Base-by-base conservation (phyloP, 2,797 vertebrate species). In the Sebastes minor region DNA sequence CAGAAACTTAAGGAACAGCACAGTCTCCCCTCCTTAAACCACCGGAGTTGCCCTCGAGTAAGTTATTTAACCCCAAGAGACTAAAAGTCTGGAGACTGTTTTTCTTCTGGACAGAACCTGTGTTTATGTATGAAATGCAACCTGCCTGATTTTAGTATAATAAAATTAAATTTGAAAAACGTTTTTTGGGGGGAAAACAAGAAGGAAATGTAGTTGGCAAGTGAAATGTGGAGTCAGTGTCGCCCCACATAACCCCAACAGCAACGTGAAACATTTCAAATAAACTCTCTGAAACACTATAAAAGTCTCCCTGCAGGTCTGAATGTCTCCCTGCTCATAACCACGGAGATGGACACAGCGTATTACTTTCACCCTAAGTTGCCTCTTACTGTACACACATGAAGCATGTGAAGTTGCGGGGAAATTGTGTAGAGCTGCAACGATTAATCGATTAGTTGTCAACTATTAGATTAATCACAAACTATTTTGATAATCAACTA, bases 21-120 rank as follows among this genome's bases (percentile, higher is more conserved):
- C 28, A 25, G 6, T 12, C 42, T 77, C 55, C 59, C 67, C 74
- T 82, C 57, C 69, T 78, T 73, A 62, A 83, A 83, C 82, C 74
- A 71, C 72, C 27, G 66, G 23, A 80, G 70, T 64, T 62, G 28
- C 61, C 59, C 56, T 69, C 69, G 52, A 85, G 64, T 78, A 42
- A 83, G 35, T 65, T 55, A 59, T 61, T 66, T 42, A 55, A 59
- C 59, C 71, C 35, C 6, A 56, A 57, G 14, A 69, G 78, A 74
- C 71, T 56, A 63, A 57, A 68, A 59, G 55, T 55, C 59, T 33
- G 12, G 1, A 68, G 27, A 62, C 20, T 27, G 57, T 49, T 67
- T 65, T 59, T 68, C 12, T 11, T 49, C 52, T 22, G 64, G n/a
- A 67, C 30, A 49, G 12, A 49, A 49, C 52, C 16, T 59, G 10